phyloP scores from a whole-genome alignment of 2,888 invertebrate species.

The Globia sparganii region DNA sequence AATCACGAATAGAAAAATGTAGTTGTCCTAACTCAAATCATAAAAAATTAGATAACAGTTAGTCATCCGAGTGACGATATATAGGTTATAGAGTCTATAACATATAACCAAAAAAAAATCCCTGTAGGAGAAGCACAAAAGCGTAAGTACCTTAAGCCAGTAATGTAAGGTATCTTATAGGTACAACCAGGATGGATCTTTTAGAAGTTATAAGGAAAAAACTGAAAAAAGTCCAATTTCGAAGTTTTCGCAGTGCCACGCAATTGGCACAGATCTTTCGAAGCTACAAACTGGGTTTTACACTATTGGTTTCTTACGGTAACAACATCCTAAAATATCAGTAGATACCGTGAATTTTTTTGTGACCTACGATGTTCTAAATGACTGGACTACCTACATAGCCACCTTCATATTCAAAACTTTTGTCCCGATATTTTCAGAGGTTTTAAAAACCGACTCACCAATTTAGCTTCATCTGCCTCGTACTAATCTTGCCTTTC shows the following conservation, averaged over 20 bases:
- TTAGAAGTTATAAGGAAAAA: no score
- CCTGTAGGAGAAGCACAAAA: not conserved
- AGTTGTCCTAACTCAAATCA: no score
- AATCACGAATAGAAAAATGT: no score
- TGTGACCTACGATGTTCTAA: not conserved
- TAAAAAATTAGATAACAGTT: no score
- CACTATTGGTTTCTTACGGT: no score
- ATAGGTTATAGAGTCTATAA: no score
- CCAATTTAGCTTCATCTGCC: conserved; percentile 95
- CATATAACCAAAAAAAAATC: no score
- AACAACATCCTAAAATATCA: no score
- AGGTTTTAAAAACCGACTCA: conserved; percentile 74
- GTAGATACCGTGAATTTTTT: no score
- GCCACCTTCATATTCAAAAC: not conserved
- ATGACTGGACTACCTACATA: not conserved
- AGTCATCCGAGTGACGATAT: no score
- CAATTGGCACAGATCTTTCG: not conserved
- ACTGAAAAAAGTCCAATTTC: not conserved
- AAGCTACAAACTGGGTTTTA: no score
- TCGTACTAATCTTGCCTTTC: conserved; percentile 92
- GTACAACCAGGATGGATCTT: not conserved
- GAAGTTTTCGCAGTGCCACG: not conserved
- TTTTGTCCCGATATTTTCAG: not conserved
- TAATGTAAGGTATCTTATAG: not conserved
- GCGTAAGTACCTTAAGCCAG: not conserved